Base-by-base conservation (phyloP, 2,888 invertebrate genomes). In the Drosophila aldrichi region DNA sequence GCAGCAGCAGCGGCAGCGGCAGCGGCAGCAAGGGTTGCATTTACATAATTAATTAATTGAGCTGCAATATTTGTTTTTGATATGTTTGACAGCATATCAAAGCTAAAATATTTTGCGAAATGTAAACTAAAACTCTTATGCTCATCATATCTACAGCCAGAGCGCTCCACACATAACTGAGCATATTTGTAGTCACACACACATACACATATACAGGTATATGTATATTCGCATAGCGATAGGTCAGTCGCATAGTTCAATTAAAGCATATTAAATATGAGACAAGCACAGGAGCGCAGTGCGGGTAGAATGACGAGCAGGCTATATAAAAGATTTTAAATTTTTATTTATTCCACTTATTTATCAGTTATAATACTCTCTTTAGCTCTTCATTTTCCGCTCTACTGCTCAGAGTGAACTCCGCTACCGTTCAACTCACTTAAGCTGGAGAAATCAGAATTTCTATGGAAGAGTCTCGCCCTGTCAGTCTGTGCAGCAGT, bases 221-320 rank as follows among this genome's bases (percentile, higher is more conserved):
- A 9, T 18, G 16, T 36, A 10, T 5, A 44, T 61, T 60, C 51
- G 58, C 18, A 36, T 61, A 25, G 6, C 18, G 44, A 58, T 79
- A 83, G 90, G 86, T 90, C 86, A 89, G 70, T 70, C 68, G 59
- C 78, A 79, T 85, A 89, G 90, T 89, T 88, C 90, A 86, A 86
- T 86, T 86, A 79, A 88, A 70, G 63, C 74, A 75, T 77, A 77
- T 89, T 86, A 60, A 86, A 79, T 65, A 49, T 71, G 57, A 49
- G 34, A 55, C 34, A 60, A 64, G 67, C n/a, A n/a, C 88, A 70
- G 84, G 84, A 62, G 77, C 77, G 89, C 44, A 60, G 3, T 7
- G 7, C 1, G n/a, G 34, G 44, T 18, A 18, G n/a, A n/a, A 40
- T 8, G 10, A 12, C 12, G 6, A 3, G n/a, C 10, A 10, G 14